phyloP scores from a whole-genome alignment of 2,797 vertebrate genomes.

The Chanos chanos region DNA sequence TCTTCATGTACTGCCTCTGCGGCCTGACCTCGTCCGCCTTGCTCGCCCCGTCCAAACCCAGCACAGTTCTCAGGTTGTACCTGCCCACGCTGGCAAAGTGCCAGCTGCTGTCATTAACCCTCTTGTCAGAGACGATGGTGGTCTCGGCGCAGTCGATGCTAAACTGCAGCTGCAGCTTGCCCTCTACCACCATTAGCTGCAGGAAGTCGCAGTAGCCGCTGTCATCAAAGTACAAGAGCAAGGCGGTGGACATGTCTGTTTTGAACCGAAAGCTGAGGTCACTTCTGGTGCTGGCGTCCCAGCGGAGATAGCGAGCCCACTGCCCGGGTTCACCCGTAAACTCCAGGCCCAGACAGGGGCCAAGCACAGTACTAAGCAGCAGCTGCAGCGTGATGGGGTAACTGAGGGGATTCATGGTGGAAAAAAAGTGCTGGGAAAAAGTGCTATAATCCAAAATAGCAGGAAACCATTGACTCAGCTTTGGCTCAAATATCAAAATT shows the following conservation, averaged over 20 bases:
- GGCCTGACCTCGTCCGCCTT: conserved; percentile 83
- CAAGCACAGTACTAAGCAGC: conserved; percentile 81
- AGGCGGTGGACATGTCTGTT: conserved; percentile 85
- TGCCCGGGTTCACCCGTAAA: conserved; percentile 90
- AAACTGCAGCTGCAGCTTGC: conserved; percentile 87
- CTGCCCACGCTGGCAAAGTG: conserved; percentile 88
- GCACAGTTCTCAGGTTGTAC: conserved; percentile 80
- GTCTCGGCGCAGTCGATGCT: conserved; percentile 95
- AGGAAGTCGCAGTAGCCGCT: conserved; percentile 97
- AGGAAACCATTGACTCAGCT: conserved; percentile 51
- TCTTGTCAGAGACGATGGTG: conserved; percentile 75
- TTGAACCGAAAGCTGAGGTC: conserved; percentile 97
- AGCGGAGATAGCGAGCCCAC: conserved; percentile 97
- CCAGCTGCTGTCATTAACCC: conserved; percentile 88
- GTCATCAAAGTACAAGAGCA: conserved; percentile 95
- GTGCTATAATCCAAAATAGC: conserved; percentile 60
- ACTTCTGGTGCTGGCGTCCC: conserved; percentile 94
- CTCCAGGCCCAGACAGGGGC: conserved; percentile 86
- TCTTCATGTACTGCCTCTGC: conserved; percentile 91
- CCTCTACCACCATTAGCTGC: conserved; percentile 86
- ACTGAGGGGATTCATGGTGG: conserved; percentile 76
- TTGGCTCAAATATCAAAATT: conserved; percentile 49
- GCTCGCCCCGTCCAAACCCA: conserved; percentile 85
- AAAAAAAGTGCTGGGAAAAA: conserved; percentile 37
- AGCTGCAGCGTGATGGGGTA: conserved; percentile 84